Percentiles rank a stretch among this genome's conserved stretches.
Evolutionary conservation across 2,797 vertebrate genomes (phyloP).

Genomic region (Darevskia nairensis): DNA sequence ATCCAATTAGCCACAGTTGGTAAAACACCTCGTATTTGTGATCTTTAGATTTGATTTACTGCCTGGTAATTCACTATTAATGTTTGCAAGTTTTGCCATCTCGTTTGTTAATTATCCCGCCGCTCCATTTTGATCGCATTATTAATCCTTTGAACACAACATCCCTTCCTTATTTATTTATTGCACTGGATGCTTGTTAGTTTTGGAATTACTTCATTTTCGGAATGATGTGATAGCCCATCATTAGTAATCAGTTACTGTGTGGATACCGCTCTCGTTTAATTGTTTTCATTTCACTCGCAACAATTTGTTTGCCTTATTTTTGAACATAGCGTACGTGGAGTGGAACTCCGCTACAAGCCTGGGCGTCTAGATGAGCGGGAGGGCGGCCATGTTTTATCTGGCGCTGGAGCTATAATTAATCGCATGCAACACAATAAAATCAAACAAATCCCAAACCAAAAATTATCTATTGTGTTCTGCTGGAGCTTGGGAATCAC

Average conservation of each 20-base stretch:
- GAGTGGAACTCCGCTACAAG: not conserved
- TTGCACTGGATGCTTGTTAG: slow-evolving; percentile 4
- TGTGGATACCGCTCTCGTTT: not conserved
- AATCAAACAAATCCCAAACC: no score
- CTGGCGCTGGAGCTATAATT: not conserved
- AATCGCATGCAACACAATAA: no score
- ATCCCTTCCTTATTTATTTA: slow-evolving; percentile 6
- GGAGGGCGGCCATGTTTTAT: not conserved
- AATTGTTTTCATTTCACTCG: not conserved
- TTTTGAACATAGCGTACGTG: not conserved
- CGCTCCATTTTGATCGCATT: slow-evolving; percentile 23
- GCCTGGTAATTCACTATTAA: slow-evolving; percentile 27
- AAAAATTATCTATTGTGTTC: no score
- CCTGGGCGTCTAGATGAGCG: not conserved
- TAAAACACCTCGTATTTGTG: not conserved
- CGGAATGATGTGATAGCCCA: not conserved
- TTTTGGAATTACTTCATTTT: slow-evolving; percentile 29
- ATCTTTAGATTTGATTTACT: slow-evolving; percentile 35
- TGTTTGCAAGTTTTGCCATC: slow-evolving; percentile 18
- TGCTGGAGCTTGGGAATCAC: no score
- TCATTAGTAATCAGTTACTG: not conserved
- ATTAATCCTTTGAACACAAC: slow-evolving; percentile 33
- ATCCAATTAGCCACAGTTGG: slow-evolving; percentile 4
- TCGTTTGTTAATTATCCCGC: slow-evolving; percentile 30
- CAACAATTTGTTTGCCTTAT: not conserved